Evolutionary conservation across 2,888 invertebrate genomes (phyloP).

Genomic region (Calameuta idolon): DNA sequence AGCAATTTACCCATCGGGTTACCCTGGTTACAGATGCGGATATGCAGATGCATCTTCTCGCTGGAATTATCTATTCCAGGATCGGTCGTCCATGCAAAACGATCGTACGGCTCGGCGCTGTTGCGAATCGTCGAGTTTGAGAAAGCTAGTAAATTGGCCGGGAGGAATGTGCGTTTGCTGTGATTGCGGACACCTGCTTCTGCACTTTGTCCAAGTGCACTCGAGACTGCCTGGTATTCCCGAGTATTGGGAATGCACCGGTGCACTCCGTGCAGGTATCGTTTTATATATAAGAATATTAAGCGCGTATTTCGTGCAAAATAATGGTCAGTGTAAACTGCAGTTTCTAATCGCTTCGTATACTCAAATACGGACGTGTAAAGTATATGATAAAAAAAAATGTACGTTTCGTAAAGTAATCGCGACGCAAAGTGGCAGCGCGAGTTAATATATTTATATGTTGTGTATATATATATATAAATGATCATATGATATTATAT

Average conservation of each 20-base stretch:
- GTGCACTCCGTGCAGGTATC: constrained; percentile 34
- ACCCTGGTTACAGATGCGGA: neutral
- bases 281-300: neutral
- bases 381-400: neutral
- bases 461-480: neutral
- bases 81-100: neutral
- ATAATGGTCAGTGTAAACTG: too few species aligned
- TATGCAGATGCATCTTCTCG: neutral
- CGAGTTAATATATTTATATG: neutral
- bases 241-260: constrained; percentile 5
- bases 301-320: neutral
- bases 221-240: constrained; percentile 1
- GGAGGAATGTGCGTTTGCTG: constrained; percentile 58
- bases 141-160: constrained; percentile 61
- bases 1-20: neutral
- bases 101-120: neutral
- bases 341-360: neutral
- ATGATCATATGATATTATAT: neutral
- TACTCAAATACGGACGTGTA: neutral
- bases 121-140: constrained; percentile 45
- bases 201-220: constrained; percentile 25
- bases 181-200: constrained; percentile 58
- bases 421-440: neutral
- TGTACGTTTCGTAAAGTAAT: neutral
- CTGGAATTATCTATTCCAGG: neutral